These are phyloP conservation scores for Ophion slaviceki DNA, from an alignment of 2,888 invertebrate species.

Conservation along the genomic window DNA sequence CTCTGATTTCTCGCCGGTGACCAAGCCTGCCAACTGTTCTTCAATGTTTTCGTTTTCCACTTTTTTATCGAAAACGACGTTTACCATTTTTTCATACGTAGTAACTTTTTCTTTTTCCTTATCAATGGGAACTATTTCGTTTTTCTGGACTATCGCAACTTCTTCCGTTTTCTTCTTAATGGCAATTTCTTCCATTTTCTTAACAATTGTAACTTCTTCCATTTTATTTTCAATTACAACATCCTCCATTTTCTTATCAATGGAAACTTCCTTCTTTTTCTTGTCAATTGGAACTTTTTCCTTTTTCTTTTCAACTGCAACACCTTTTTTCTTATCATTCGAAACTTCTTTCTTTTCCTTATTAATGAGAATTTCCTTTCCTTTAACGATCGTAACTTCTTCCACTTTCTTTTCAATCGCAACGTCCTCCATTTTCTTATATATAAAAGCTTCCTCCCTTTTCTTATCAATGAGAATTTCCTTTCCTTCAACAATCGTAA, in stretches of 20 bases:
- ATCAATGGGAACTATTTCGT: background rate
- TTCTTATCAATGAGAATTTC: background rate
- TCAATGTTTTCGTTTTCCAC: background rate
- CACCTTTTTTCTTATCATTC: background rate
- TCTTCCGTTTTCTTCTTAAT: background rate
- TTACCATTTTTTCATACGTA: slow-evolving; percentile 4
- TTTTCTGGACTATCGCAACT: background rate
- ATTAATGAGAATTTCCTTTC: background rate
- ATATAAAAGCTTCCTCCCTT: background rate
- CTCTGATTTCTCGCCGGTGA: background rate
- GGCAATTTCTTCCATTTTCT: background rate
- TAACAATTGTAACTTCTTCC: background rate
- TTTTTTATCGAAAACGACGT: slow-evolving; percentile 8
- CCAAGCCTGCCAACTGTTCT: background rate
- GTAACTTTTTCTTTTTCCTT: background rate
- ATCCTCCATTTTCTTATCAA: background rate
- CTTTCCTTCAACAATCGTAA: too few species aligned
- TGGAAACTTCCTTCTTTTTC: background rate
- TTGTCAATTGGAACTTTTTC: background rate
- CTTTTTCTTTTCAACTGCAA: background rate
- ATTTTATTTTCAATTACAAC: background rate
- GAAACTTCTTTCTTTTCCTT: slow-evolving; percentile 1
- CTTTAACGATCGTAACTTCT: background rate
- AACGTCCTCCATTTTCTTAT: background rate
- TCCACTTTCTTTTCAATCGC: too few species aligned